Base-by-base conservation (phyloP, 2,797 vertebrate genomes). In the Lepilemur septentrionalis region DNA sequence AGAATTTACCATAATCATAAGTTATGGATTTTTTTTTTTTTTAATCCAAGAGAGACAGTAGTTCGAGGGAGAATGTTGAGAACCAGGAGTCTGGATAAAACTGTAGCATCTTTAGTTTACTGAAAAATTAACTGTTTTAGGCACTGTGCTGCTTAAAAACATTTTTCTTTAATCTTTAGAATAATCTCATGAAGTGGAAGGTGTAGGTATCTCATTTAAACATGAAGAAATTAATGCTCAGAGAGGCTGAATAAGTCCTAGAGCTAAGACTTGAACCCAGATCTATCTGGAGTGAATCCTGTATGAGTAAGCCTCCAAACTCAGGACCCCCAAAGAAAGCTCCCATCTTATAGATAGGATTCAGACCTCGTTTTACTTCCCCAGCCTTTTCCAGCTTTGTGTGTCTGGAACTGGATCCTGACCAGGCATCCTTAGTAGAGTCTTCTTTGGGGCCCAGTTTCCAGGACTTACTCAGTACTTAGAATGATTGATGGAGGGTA, bases 21-120 rank as follows among this genome's bases (percentile, higher is more conserved):
- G 17, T 32, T 35, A 28, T 30, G 3, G 5, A 13, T 46, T 79
- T 69, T 91, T 43, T 67, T 32, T 48, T 32, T 20, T 48, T 43
- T 17, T 43, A 38, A 38, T 38, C 38, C 50, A 76, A 73, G 59
- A 83, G 50, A 82, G 4, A 52, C 23, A 91, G 5, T 30, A 82
- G 28, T 90, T 92, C 25, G 9, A 28, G 48, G 2, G 32, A 73
- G 63, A 89, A 88, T 91, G 23, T 48, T 94, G 7, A 93, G 41
- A 95, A 75, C 46, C 75, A 67, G 65, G 70, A 35, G 50, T 95
- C 80, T 93, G 70, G 28, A 50, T 89, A 65, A 92, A 95, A 73
- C 13, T 69, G 11, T 81, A 70, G n/a, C 20, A 23, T 93, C 28
- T 76, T 91, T 23, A 48, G 18, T 79, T 69, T 86, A 88, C n/a